phyloP scores from a whole-genome alignment of 2,113 vertebrate species.

The Neogobius melanostomus region DNA sequence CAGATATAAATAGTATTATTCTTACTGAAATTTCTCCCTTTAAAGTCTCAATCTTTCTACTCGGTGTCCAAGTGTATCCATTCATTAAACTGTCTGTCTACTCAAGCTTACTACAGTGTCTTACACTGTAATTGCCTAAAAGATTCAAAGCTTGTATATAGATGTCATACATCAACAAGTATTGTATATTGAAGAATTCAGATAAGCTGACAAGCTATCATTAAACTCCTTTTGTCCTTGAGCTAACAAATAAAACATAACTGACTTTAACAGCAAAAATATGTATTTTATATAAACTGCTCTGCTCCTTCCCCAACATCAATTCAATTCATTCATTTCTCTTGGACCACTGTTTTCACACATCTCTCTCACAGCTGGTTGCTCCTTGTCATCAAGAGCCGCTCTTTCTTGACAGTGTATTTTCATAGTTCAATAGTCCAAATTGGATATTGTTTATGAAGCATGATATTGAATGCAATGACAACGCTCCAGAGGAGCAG shows the following conservation, averaged over 20 bases:
- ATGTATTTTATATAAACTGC: slow-evolving; percentile 13
- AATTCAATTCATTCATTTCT: slow-evolving; percentile 11
- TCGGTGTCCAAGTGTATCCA: too few relatives aligned
- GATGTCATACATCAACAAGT: too few relatives aligned
- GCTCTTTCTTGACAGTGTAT: slow-evolving; percentile 22
- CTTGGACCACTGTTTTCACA: slow-evolving; percentile 28
- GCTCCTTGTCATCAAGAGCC: slow-evolving; percentile 45
- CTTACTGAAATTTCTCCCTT: too few relatives aligned
- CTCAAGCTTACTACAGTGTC: too few relatives aligned
- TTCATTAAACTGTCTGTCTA: too few relatives aligned
- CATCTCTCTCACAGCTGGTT: slow-evolving; percentile 49
- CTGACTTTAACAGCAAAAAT: not conserved
- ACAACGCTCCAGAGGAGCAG: slow-evolving; percentile 52
- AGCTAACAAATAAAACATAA: not conserved
- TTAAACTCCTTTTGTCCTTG: not conserved
- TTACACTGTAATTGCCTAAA: too few relatives aligned
- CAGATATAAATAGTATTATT: too few relatives aligned
- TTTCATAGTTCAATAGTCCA: slow-evolving; percentile 65
- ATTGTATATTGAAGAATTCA: too few relatives aligned
- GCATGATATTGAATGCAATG: slow-evolving; percentile 66
- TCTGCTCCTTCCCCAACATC: not conserved
- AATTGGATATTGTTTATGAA: slow-evolving; percentile 71
- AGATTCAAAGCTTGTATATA: too few relatives aligned
- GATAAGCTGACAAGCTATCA: not conserved
- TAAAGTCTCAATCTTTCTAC: too few relatives aligned